phyloP scores from a whole-genome alignment of 2,888 invertebrate genomes.

The Conchocele bisecta region DNA sequence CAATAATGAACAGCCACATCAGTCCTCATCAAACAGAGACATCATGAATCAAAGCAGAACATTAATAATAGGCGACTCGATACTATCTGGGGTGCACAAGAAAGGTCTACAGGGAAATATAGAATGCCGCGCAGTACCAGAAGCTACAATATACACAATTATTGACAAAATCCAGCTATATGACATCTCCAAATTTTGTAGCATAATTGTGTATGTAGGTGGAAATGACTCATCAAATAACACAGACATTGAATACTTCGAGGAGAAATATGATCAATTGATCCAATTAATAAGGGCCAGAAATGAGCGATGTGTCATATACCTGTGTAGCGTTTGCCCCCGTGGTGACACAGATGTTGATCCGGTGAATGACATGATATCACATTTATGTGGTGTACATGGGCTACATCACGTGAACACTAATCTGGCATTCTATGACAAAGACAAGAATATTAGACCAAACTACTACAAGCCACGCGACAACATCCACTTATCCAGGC shows the following conservation, averaged over 20 bases:
- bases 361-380: not conserved
- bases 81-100: conserved; percentile 1
- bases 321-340: conserved; percentile 2
- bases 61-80: not conserved
- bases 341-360: conserved; percentile 6
- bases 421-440: conserved; percentile 1
- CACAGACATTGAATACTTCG: conserved; percentile 1
- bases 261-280: conserved; percentile 5
- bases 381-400: not conserved
- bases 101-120: not conserved
- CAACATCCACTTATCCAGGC: not conserved
- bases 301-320: not conserved
- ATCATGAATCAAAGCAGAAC: not conserved
- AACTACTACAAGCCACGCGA: conserved; percentile 2
- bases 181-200: not conserved
- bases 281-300: not conserved
- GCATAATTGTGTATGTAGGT: conserved; percentile 3
- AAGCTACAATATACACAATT: not conserved
- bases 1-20: no score
- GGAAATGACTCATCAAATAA: conserved; percentile 8
- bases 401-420: not conserved
- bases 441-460: not conserved
- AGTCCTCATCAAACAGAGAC: no score
- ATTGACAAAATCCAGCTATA: not conserved
- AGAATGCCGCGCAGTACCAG: not conserved